phyloP scores from a whole-genome alignment of 1,140 invertebrate genomes.

The Centruroides sculpturatus region DNA sequence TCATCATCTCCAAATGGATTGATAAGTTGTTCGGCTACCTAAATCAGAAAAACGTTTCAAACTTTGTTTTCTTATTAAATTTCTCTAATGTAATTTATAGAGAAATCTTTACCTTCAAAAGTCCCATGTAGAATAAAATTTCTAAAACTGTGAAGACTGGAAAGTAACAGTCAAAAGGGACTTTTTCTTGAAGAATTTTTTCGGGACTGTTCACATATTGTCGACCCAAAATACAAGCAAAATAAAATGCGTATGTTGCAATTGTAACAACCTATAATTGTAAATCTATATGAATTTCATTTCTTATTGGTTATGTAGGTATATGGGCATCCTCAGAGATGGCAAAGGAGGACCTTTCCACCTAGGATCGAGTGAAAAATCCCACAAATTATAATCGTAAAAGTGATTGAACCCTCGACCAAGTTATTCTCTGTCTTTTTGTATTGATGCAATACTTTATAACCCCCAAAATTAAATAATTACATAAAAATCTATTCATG shows the following conservation, averaged over 20 bases:
- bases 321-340: no score
- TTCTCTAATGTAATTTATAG: neutral
- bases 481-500: no score
- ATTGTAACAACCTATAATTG: slow-evolving; percentile 49
- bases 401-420: no score
- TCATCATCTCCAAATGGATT: slow-evolving; percentile 64
- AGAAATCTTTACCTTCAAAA: slow-evolving; percentile 39
- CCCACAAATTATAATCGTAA: no score
- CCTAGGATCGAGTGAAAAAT: no score
- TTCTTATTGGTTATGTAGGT: no score
- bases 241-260: slow-evolving; percentile 57
- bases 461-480: no score
- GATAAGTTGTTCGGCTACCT: slow-evolving; percentile 54
- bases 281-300: neutral
- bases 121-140: slow-evolving; percentile 65
- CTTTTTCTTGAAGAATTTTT: slow-evolving; percentile 18
- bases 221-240: slow-evolving; percentile 50
- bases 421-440: no score
- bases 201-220: slow-evolving; percentile 44
- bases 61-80: neutral
- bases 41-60: neutral
- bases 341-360: no score
- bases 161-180: slow-evolving; percentile 65
- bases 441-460: no score
- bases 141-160: slow-evolving; percentile 86